Base-by-base conservation (phyloP, 2,888 invertebrate species). In the Sphaerophoria taeniata region DNA sequence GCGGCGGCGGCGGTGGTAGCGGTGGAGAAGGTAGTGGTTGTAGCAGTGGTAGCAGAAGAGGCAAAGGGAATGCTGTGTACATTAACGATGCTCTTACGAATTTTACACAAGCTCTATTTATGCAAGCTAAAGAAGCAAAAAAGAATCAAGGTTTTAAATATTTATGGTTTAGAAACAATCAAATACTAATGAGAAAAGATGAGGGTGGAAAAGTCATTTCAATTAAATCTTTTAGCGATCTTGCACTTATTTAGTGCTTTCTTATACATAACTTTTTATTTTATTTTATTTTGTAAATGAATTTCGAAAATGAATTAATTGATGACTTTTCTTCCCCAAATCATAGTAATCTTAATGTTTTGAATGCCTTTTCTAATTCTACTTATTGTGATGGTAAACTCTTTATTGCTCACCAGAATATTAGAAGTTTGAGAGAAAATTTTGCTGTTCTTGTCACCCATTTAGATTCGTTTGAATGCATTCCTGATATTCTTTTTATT, bases 211-310 rank as follows among this genome's bases (percentile, higher is more conserved):
- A 56, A 16, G 73, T 74, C 33, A 74, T 56, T 49, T 70, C 69
- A 56, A 65, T 78, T 49, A 78, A 36, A 74, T 80, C 80, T 33
- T 80, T 70, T 74, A 79, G 60, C 49, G 65, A 78, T 65, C 63
- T 65, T 58, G 55, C 63, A 51, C 67, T 39, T n/a, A 53, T 78
- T 33, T 58, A 60, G 51, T 77, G 51, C 36, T 65, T 7, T 12
- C 9, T 49, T 5, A 33, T 33, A 2, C 24, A 16, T 16, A n/a
- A 60, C n/a, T 7, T 49, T 24, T 7, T 11, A 39, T 14, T 53
- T 51, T 11, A n/a, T n/a, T n/a, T n/a, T n/a, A n/a, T 12, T 16
- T 55, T 43, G 14, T 33, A 33, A 58, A 60, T 49, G 11, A 53
- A 53, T 16, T 43, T 39, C 14, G 31, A 58, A 36, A 16, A 65